These are phyloP conservation scores for Epinephelus coioides DNA, from an alignment of 2,797 vertebrate species.

Conservation along the genomic window DNA sequence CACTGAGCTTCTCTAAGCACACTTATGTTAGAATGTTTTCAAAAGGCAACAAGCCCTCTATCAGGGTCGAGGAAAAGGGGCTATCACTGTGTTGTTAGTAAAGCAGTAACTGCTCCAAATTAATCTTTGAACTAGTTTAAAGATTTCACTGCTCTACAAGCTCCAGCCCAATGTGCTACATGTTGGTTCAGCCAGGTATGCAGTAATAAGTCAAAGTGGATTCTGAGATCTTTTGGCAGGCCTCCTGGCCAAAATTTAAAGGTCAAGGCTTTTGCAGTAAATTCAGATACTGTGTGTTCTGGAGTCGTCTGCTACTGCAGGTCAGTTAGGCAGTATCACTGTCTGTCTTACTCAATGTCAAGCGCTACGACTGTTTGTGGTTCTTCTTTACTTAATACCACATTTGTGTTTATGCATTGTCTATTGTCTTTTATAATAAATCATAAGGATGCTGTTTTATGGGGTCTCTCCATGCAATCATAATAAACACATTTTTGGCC, in stretches of 20 bases:
- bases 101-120: background rate
- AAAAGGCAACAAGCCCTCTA: background rate
- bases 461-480: background rate
- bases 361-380: background rate
- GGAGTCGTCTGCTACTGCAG: conserved; percentile 1
- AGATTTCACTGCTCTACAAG: background rate
- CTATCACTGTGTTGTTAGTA: background rate
- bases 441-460: background rate
- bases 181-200: conserved; percentile 8
- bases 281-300: conserved; percentile 2
- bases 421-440: too few species aligned
- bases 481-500: background rate
- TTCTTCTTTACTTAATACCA: background rate
- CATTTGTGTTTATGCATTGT: background rate
- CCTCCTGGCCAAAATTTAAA: conserved; percentile 14
- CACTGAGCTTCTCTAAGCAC: conserved; percentile 14
- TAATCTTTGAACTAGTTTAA: background rate
- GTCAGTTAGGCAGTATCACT: background rate
- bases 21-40: conserved; percentile 1
- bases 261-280: conserved; percentile 29
- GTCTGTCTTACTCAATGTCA: background rate
- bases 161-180: background rate
- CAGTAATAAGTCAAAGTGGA: background rate
- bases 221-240: conserved; percentile 20
- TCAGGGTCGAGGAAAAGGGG: background rate